phyloP scores from a whole-genome alignment of 2,113 vertebrate genomes.

The Pterocles burchelli region DNA sequence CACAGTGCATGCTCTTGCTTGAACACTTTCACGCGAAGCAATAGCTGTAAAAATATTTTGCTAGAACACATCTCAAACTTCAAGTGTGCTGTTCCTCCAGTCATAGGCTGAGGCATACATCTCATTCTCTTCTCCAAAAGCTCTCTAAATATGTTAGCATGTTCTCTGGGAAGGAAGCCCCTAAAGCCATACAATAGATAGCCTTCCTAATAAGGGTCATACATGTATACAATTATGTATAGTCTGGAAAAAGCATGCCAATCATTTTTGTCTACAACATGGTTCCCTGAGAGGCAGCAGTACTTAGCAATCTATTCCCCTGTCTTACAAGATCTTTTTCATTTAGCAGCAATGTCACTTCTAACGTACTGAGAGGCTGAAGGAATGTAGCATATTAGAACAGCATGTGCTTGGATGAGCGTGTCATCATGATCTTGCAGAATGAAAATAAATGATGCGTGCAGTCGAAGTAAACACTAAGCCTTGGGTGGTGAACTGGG shows the following conservation, averaged over 20 bases:
- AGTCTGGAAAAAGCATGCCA: neutral
- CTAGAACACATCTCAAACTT: neutral
- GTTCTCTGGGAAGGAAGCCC: neutral
- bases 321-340: constrained; percentile 53
- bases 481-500: constrained; percentile 47
- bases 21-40: neutral
- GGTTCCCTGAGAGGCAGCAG: neutral
- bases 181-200: neutral
- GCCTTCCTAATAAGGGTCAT: neutral
- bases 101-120: rapidly evolving
- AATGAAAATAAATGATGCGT: constrained; percentile 72
- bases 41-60: neutral
- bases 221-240: neutral
- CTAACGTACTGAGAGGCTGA: constrained; percentile 20
- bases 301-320: constrained; percentile 35
- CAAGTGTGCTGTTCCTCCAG: neutral
- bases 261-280: neutral
- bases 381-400: constrained; percentile 68
- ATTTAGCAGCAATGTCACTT: constrained; percentile 61
- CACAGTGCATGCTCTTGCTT: rapidly evolving
- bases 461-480: constrained; percentile 65
- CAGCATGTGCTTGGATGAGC: constrained; percentile 61
- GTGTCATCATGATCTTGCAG: constrained; percentile 64
- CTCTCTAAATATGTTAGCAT: neutral
- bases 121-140: neutral